Evolutionary conservation across 2,113 vertebrate species (phyloP), one percentile per base, ranked within the genome.

Genomic region (Pterocles orientalis): DNA sequence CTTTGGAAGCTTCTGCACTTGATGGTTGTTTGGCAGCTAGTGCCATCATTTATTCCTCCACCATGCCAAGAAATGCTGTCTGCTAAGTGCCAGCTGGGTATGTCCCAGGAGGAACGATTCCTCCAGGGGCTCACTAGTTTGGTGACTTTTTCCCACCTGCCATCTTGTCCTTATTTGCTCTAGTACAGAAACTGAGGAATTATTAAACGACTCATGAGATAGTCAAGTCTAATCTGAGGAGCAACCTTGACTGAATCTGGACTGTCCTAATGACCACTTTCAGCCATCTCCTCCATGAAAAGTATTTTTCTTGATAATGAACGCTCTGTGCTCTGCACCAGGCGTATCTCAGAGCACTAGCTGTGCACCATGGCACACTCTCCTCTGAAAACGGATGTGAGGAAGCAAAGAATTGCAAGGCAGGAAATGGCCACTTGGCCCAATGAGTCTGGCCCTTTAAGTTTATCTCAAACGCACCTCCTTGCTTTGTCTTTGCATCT

Each of bases 371-470:
- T 6, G 0, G 9, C 66, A 47, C 0, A 0, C 12, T 71, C 68
- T 48, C 8, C 3, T 76, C 68, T 53, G 54, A 20, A 54, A 83
- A 77, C 4, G 69, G 69, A 82, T 14, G 51, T 29, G 60, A 94
- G 92, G 91, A 97, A 94, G 82, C 69, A 61, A 92, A 92, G 90
- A 94, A 92, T 14, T 72, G n/a, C 2, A 8, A 84, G 76, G 45
- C 96, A 95, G 97, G 97, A 97, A 97, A 94, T 5, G 16, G 77
- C 96, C 96, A 97, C 97, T 97, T 97, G 90, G 83, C 47, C 91
- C 94, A 95, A 95, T 53, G 93, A 97, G 93, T 36, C 81, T 79
- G 94, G 93, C 78, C 84, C 94, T 95, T 96, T 85, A 82, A 77
- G 84, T 95, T 96, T 97, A 96, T 97, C 96, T 95, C 21, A 4